These are phyloP conservation scores for Platyrinchus mystaceus DNA, from an alignment of 2,797 vertebrate species.

Conservation along the genomic window DNA sequence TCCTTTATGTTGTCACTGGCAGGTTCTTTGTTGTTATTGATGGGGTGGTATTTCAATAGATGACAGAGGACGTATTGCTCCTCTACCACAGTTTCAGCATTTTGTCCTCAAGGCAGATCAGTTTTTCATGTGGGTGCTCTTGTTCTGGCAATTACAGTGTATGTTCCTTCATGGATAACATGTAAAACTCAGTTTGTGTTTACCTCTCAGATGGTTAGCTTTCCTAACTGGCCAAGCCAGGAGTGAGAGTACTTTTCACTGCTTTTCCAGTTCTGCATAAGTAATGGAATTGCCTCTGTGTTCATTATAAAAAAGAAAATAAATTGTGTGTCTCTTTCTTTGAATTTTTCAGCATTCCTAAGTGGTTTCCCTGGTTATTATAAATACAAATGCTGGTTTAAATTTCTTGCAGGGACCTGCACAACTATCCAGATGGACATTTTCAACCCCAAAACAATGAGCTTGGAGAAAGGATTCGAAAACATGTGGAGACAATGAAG, in stretches of 20 bases:
- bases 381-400: not conserved
- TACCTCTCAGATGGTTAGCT: not conserved
- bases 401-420: conserved; percentile 46
- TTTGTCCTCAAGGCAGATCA: not conserved
- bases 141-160: not conserved
- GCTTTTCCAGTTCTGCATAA: not conserved
- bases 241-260: not conserved
- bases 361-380: not conserved
- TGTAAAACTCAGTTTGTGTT: not conserved
- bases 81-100: not conserved
- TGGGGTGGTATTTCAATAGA: not conserved
- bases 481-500: conserved; percentile 47
- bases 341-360: not conserved
- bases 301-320: not conserved
- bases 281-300: not conserved
- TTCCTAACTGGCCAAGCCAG: not conserved
- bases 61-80: not conserved
- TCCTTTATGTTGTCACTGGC: not conserved
- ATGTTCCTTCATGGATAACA: not conserved
- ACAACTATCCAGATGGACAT: not conserved
- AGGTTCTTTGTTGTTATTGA: not conserved
- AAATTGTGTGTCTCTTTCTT: not conserved
- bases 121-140: not conserved
- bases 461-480: conserved; percentile 26
- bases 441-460: not conserved